Conservation (phyloP, 2,888 invertebrate genomes). For the Esperia sulphurella region DNA sequence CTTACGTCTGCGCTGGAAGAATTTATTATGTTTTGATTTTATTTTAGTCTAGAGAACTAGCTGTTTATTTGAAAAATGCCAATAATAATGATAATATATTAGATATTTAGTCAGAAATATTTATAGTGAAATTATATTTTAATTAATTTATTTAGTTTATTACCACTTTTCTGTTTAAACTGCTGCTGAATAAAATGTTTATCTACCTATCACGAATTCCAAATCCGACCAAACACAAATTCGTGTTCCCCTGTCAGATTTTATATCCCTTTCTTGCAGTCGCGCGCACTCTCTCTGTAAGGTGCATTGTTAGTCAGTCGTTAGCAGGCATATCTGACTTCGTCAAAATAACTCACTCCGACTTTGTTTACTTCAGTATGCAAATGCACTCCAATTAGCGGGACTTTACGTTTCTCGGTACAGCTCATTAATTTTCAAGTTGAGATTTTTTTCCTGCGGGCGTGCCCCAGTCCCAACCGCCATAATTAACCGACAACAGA, state of each 20-base stretch:
- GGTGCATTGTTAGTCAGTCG: conserved; percentile 18
- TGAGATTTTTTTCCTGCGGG: conserved; percentile 54
- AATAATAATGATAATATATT: too few relatives aligned
- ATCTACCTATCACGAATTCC: too few relatives aligned
- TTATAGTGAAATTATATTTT: too few relatives aligned
- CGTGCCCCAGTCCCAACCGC: conserved; percentile 51
- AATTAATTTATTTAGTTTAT: too few relatives aligned
- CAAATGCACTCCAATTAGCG: conserved; percentile 75
- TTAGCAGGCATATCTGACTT: conserved; percentile 49
- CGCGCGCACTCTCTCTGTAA: conserved; percentile 11
- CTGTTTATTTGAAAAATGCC: too few relatives aligned
- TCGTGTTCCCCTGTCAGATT: not conserved
- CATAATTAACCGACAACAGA: conserved; percentile 68
- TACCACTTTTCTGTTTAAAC: too few relatives aligned
- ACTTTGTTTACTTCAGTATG: conserved; percentile 69
- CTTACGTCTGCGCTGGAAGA: too few relatives aligned
- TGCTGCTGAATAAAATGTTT: not conserved
- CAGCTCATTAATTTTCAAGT: conserved; percentile 69
- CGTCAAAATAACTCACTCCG: conserved; percentile 65
- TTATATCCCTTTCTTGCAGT: conserved; percentile 4
- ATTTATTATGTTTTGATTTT: too few relatives aligned
- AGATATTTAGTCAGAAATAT: too few relatives aligned
- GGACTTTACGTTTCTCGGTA: conserved; percentile 63
- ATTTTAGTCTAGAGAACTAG: too few relatives aligned
- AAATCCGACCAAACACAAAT: not conserved